Evolutionary conservation across 2,888 invertebrate species (phyloP).

Genomic region (Yponomeuta evonymella): DNA sequence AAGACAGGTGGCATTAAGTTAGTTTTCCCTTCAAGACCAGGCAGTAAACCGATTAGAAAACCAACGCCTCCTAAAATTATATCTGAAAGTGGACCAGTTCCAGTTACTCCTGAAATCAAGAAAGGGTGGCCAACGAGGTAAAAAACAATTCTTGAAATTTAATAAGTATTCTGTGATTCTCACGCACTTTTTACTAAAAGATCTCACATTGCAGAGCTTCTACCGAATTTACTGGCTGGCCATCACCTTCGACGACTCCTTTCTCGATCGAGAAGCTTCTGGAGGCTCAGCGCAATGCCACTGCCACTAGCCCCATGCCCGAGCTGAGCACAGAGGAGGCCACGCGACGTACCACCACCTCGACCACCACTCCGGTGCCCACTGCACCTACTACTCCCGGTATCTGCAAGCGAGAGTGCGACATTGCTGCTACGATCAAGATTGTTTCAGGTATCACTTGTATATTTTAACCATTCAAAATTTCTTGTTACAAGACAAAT

Average conservation of each 20-base stretch:
- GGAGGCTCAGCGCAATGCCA: slow-evolving; percentile 79
- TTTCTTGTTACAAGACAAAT: too few relatives aligned
- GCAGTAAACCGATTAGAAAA: slow-evolving; percentile 77
- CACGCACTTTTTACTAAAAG: slow-evolving; percentile 12
- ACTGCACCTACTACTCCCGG: slow-evolving; percentile 88
- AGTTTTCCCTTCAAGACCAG: slow-evolving; percentile 88
- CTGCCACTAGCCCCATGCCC: slow-evolving; percentile 72
- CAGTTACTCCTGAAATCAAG: slow-evolving; percentile 80
- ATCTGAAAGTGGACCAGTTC: slow-evolving; percentile 58
- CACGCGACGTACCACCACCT: slow-evolving; percentile 70
- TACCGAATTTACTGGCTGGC: slow-evolving; percentile 94
- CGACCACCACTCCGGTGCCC: slow-evolving; percentile 81
- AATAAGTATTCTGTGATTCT: slow-evolving; percentile 7
- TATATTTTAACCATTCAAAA: too few relatives aligned
- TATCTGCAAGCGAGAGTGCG: slow-evolving; percentile 85
- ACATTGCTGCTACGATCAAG: slow-evolving; percentile 90
- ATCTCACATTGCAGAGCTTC: slow-evolving; percentile 77
- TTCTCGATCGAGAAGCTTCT: slow-evolving; percentile 88
- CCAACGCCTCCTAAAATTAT: slow-evolving; percentile 66
- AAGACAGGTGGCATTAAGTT: slow-evolving; percentile 76
- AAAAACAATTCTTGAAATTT: slow-evolving; percentile 20
- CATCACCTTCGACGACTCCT: slow-evolving; percentile 90
- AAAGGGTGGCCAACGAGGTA: slow-evolving; percentile 91
- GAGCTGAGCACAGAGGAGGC: slow-evolving; percentile 65
- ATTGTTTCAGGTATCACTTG: slow-evolving; percentile 79